These are phyloP conservation scores for Phyllotreta striolata DNA, from an alignment of 2,888 invertebrate species.

Conservation along the genomic window DNA sequence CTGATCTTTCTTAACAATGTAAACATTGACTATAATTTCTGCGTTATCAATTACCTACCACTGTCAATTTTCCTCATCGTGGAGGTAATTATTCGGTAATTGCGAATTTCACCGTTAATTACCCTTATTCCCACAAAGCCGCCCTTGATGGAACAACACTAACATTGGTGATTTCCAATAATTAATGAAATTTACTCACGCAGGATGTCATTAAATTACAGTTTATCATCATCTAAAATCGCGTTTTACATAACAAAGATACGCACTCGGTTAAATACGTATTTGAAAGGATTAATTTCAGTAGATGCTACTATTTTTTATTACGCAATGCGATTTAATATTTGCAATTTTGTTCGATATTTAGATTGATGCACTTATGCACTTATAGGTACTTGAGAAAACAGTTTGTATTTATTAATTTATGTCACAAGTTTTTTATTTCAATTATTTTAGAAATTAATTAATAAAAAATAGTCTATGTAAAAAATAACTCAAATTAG, in stretches of 20 bases:
- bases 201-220: conserved; percentile 28
- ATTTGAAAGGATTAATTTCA: neutral
- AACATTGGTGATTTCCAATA: conserved; percentile 15
- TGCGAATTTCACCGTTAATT: conserved; percentile 4
- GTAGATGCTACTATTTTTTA: neutral
- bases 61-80: neutral
- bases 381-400: too few relatives aligned
- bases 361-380: too few relatives aligned
- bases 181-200: conserved; percentile 14
- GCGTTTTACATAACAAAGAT: conserved; percentile 17
- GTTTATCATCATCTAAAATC: conserved; percentile 24
- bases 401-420: too few relatives aligned
- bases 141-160: conserved; percentile 11
- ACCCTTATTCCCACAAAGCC: conserved; percentile 8
- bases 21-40: neutral
- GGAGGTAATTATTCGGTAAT: neutral
- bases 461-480: conserved; percentile 17
- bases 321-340: neutral
- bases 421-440: neutral
- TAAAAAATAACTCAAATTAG: neutral
- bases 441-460: conserved; percentile 1
- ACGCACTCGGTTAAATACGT: conserved; percentile 11
- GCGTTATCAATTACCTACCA: neutral
- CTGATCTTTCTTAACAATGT: too few relatives aligned
- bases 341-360: neutral